Conservation (phyloP, 1,140 invertebrate species). For the Probaryconus sp. region DNA sequence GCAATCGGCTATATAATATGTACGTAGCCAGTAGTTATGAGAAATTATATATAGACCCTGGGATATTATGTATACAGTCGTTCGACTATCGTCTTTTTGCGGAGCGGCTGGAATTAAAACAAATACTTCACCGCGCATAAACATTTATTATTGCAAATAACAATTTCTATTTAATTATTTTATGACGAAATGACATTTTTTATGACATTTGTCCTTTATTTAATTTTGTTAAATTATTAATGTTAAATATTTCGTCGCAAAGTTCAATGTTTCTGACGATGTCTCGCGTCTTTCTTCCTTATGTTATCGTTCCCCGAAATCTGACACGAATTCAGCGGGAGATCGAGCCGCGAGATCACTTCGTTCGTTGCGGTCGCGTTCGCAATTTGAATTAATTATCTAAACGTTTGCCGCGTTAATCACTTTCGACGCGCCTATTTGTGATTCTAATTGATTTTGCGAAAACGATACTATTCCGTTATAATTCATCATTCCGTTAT, state of each 20-base stretch:
- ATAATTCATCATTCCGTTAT: slow-evolving; percentile 53
- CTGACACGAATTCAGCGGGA: slow-evolving; percentile 3
- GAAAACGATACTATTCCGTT: slow-evolving; percentile 53
- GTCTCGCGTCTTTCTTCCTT: slow-evolving; percentile 24
- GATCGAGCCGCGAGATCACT: slow-evolving; percentile 3
- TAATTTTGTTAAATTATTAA: no score
- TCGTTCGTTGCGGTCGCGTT: slow-evolving; percentile 27
- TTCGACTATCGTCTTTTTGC: no score
- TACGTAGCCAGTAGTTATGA: slow-evolving; percentile 18
- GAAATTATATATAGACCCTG: slow-evolving; percentile 1
- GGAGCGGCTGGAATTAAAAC: no score
- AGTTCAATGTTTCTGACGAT: no score
- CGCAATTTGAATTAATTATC: slow-evolving; percentile 48
- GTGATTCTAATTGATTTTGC: slow-evolving; percentile 51
- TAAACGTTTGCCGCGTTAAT: slow-evolving; percentile 43
- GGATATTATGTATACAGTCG: no score
- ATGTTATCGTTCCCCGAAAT: no score
- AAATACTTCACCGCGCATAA: no score
- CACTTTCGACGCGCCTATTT: slow-evolving; percentile 53
- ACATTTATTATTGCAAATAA: no score
- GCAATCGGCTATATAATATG: slow-evolving; percentile 43
- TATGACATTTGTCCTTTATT: no score
- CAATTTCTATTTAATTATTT: no score
- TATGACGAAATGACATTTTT: no score
- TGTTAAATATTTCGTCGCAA: no score